Percentiles rank a stretch among this genome's conserved stretches.
phyloP scores from a whole-genome alignment of 2,797 vertebrate genomes.

The Chiloscyllium punctatum region DNA sequence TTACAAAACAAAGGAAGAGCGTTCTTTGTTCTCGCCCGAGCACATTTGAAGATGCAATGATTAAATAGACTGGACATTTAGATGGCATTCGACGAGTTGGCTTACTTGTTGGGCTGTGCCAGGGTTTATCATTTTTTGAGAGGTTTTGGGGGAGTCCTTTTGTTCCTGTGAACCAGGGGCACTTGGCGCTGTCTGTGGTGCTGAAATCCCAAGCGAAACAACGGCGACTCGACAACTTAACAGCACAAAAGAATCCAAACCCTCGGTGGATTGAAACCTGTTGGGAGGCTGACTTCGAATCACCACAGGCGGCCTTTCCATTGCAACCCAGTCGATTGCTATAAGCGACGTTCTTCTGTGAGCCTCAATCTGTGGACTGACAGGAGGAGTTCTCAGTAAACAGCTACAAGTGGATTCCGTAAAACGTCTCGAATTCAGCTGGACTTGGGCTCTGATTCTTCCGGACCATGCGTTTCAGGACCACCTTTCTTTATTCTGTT shows the following conservation, averaged over 20 bases:
- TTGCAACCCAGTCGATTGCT: not conserved
- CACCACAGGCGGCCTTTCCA: not conserved
- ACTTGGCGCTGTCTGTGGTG: conserved; percentile 4
- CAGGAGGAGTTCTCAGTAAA: not conserved
- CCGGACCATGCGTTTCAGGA: not conserved
- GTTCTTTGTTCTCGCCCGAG: not conserved
- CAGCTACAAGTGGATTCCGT: conserved; percentile 6
- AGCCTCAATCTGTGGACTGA: not conserved
- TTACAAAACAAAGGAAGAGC: not conserved
- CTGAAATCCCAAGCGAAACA: conserved; percentile 22
- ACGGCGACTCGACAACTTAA: not conserved
- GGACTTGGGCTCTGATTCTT: not conserved
- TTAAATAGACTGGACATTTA: not conserved
- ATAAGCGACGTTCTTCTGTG: not conserved
- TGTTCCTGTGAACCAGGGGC: too few relatives aligned
- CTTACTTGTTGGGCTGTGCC: not conserved
- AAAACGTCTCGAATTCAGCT: not conserved
- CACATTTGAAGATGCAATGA: not conserved
- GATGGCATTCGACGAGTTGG: not conserved
- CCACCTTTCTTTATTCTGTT: not conserved
- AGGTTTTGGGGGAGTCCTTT: not conserved
- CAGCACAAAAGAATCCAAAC: not conserved
- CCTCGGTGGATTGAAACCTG: not conserved
- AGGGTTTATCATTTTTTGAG: not conserved
- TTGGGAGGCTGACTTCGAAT: not conserved